A percentile compares a stretch with the other conserved stretches of the same genome.
phyloP scores from a whole-genome alignment of 2,888 invertebrate genomes.

The Tethea ocularis region DNA sequence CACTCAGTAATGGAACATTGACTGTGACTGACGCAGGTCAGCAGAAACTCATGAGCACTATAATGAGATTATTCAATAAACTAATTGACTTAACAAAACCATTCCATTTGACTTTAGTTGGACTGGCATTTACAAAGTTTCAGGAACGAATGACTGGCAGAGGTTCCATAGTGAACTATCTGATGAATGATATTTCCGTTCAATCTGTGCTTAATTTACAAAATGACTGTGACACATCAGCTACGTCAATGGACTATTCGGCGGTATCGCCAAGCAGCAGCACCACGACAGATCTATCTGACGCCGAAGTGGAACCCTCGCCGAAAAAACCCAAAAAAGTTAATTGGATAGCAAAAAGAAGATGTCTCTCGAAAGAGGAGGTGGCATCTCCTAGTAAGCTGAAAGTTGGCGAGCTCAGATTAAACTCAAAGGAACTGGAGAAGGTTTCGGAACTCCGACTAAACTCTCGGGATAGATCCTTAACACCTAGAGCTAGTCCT shows the following conservation, averaged over 20 bases:
- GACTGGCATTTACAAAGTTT: conserved; percentile 92
- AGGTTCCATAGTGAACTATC: conserved; percentile 89
- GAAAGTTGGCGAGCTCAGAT: conserved; percentile 86
- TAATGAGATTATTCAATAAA: conserved; percentile 90
- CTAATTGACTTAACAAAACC: conserved; percentile 88
- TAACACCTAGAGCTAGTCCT: conserved; percentile 76
- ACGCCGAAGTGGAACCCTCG: conserved; percentile 88
- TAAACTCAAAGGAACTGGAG: conserved; percentile 86
- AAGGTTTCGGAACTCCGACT: conserved; percentile 77
- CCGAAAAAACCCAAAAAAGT: conserved; percentile 88
- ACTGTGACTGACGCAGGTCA: conserved; percentile 81
- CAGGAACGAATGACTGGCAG: conserved; percentile 87
- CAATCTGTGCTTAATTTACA: conserved; percentile 89
- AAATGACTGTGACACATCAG: conserved; percentile 80
- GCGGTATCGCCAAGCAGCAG: conserved; percentile 78
- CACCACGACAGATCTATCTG: conserved; percentile 84
- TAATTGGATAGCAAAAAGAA: conserved; percentile 77
- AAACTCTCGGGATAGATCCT: conserved; percentile 72
- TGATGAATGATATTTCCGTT: conserved; percentile 90
- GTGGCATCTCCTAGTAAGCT: conserved; percentile 88
- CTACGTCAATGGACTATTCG: conserved; percentile 76
- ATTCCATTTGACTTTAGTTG: conserved; percentile 91
- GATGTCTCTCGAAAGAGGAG: conserved; percentile 76
- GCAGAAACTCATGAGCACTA: conserved; percentile 86
- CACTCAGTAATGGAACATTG: conserved; percentile 73